These are phyloP conservation scores for Uropetala carovei DNA, from an alignment of 2,888 invertebrate species.

Conservation along the genomic window DNA sequence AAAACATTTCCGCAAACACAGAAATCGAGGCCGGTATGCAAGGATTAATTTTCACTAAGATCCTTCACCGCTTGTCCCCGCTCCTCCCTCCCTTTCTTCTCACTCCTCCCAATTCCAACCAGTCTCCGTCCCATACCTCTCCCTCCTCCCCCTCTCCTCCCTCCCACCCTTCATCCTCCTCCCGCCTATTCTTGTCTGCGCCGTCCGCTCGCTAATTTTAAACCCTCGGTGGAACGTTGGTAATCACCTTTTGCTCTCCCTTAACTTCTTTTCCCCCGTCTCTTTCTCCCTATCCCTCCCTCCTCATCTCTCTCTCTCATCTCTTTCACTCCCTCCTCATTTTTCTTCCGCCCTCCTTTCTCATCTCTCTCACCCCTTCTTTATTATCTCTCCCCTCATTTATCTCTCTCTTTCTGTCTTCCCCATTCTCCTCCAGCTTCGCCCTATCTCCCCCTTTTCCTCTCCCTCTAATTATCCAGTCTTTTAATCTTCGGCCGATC, in stretches of 20 bases:
- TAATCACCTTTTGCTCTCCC: slow-evolving; percentile 50
- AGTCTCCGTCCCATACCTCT: slow-evolving; percentile 4
- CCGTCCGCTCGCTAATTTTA: slow-evolving; percentile 60
- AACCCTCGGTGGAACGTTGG: slow-evolving; percentile 60
- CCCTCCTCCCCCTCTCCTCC: background rate
- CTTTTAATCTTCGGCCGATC: too few species aligned
- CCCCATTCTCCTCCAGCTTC: background rate
- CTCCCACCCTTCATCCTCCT: slow-evolving; percentile 19
- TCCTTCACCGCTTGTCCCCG: background rate
- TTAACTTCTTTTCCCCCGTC: background rate
- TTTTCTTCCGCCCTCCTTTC: slow-evolving; percentile 15
- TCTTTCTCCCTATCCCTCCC: background rate
- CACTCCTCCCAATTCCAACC: background rate
- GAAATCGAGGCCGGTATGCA: background rate
- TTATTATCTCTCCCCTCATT: background rate
- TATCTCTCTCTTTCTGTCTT: background rate
- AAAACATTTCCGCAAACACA: slow-evolving; percentile 49
- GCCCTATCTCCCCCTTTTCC: background rate
- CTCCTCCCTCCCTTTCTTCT: background rate
- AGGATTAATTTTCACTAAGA: slow-evolving; percentile 33
- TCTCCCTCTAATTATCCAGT: background rate
- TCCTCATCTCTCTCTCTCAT: background rate
- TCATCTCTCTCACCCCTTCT: background rate
- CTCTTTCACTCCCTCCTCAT: background rate
- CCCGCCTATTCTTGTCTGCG: slow-evolving; percentile 58